These are phyloP conservation scores for Apostichopus parvimensis DNA, from an alignment of 35 echinoderm and acorn worm genomes.

Conservation along the genomic window DNA sequence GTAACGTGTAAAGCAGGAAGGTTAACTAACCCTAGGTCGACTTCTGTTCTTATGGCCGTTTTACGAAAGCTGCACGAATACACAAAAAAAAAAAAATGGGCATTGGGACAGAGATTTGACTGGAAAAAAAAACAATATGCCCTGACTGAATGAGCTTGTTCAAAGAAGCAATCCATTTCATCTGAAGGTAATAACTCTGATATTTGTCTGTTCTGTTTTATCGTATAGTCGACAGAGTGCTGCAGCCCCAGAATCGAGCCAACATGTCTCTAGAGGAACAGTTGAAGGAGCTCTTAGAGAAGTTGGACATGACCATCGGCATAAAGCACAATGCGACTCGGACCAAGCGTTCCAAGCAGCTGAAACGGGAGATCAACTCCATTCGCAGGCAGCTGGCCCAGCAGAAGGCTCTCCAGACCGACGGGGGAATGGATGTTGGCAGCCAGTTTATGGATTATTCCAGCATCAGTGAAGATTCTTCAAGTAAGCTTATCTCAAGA, in stretches of 20 bases:
- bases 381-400: conserved; percentile 82
- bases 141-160: too few relatives aligned
- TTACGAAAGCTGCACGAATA: too few relatives aligned
- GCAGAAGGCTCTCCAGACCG: conserved; percentile 62
- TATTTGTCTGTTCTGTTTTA: too few relatives aligned
- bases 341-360: conserved; percentile 89
- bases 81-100: too few relatives aligned
- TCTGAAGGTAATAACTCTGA: too few relatives aligned
- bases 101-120: too few relatives aligned
- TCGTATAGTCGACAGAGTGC: conserved; percentile 75
- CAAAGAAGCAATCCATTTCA: too few relatives aligned
- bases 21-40: too few relatives aligned
- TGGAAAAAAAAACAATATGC: too few relatives aligned
- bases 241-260: conserved; percentile 78
- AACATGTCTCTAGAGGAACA: conserved; percentile 92
- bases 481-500: conserved; percentile 8
- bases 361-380: conserved; percentile 86
- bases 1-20: too few relatives aligned
- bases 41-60: too few relatives aligned
- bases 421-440: conserved; percentile 16
- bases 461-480: conserved; percentile 65
- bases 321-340: conserved; percentile 88
- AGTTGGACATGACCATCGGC: conserved; percentile 87
- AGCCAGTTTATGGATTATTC: conserved; percentile 44
- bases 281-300: conserved; percentile 82